These are phyloP conservation scores for Theristicus caerulescens DNA, from an alignment of 2,113 vertebrate genomes.

Conservation along the genomic window DNA sequence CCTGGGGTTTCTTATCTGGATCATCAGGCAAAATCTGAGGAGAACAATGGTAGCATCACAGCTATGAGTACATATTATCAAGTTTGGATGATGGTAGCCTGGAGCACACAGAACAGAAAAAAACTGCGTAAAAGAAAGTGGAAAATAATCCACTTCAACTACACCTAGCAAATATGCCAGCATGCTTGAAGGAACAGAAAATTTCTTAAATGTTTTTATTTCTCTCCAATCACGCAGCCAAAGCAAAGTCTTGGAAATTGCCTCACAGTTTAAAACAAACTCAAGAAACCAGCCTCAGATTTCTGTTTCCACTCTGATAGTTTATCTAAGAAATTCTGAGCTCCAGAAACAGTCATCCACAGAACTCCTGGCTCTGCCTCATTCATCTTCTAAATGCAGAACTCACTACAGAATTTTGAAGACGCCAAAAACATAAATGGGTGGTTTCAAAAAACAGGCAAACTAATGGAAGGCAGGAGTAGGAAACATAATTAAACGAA, in stretches of 20 bases:
- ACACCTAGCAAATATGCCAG: neutral
- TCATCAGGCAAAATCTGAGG: conserved; percentile 95
- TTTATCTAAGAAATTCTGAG: neutral
- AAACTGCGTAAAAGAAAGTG: rapidly evolving
- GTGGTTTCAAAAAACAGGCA: neutral
- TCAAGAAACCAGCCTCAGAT: neutral
- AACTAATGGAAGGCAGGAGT: neutral
- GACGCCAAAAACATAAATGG: neutral
- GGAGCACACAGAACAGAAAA: neutral
- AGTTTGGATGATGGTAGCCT: neutral
- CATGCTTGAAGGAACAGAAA: neutral
- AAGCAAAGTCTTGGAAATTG: neutral
- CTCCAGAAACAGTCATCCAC: neutral
- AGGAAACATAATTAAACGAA: neutral
- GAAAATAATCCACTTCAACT: neutral
- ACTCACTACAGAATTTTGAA: neutral
- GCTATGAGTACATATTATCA: neutral
- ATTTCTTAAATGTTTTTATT: neutral
- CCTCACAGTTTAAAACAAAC: neutral
- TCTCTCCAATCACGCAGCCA: neutral
- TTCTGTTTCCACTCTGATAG: neutral
- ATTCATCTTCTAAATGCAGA: neutral
- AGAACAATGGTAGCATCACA: neutral
- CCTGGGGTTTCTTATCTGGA: conserved; percentile 98
- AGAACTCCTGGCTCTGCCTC: neutral